Percentiles rank a stretch among this genome's conserved stretches.
Conservation (phyloP, 2,113 vertebrate species). For the Apodemus sylvaticus region DNA sequence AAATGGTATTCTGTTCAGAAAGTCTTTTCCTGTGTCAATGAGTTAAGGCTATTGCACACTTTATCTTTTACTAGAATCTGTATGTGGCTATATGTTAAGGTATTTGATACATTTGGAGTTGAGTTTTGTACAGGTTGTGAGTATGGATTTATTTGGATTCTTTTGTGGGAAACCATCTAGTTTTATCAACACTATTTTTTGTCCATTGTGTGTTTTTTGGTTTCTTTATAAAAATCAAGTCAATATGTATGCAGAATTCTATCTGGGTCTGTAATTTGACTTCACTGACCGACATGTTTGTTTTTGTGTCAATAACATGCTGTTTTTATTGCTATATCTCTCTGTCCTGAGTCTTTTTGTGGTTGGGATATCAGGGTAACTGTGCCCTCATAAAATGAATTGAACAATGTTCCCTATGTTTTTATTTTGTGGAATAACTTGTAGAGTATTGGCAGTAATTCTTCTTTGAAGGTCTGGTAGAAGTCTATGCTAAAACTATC, state of each 20-base stretch:
- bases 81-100: background rate
- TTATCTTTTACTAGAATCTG: background rate
- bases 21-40: background rate
- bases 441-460: background rate
- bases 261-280: background rate
- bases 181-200: background rate
- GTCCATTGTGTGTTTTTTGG: background rate
- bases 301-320: background rate
- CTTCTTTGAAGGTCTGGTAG: background rate
- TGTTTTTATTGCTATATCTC: background rate
- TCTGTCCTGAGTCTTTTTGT: background rate
- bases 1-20: background rate
- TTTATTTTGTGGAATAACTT: background rate
- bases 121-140: background rate
- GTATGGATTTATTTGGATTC: background rate
- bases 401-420: background rate
- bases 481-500: background rate
- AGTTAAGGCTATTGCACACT: background rate
- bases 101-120: background rate
- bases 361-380: background rate
- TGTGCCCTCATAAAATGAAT: background rate
- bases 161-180: background rate
- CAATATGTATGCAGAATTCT: background rate
- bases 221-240: background rate
- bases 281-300: background rate